These are phyloP conservation scores for Corythoichthys haematopterus DNA, from an alignment of 2,113 vertebrate genomes.

Conservation along the genomic window DNA sequence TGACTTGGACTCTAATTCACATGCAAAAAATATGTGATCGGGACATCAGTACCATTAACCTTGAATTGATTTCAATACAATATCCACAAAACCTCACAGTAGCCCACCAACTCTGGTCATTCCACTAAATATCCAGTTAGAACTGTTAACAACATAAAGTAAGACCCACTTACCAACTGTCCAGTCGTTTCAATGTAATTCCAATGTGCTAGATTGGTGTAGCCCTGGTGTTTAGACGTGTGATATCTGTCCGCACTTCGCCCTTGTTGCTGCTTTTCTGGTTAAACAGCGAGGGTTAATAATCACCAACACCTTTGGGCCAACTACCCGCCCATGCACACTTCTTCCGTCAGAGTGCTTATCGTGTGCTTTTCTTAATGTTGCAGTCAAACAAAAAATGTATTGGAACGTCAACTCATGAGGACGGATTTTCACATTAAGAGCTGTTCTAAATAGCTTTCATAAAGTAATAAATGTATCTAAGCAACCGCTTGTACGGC, in stretches of 20 bases:
- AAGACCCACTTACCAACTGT: constrained; percentile 41
- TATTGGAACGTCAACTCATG: neutral
- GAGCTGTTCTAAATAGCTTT: neutral
- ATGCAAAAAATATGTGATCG: too few species aligned
- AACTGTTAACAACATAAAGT: constrained; percentile 3
- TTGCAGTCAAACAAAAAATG: neutral
- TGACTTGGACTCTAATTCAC: too few species aligned
- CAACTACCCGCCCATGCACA: constrained; percentile 32
- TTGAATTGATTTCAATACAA: neutral
- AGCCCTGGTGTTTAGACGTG: constrained; percentile 7
- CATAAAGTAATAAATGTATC: constrained; percentile 14
- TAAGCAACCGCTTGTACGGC: constrained; percentile 2
- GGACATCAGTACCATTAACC: neutral
- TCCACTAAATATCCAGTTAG: constrained; percentile 12
- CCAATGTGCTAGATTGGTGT: constrained; percentile 5
- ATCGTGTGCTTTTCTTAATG: constrained; percentile 7
- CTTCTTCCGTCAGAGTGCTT: constrained; percentile 53
- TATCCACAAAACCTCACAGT: neutral
- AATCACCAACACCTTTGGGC: constrained; percentile 53
- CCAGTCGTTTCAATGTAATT: constrained; percentile 5
- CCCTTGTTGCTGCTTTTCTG: constrained; percentile 25
- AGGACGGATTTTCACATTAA: neutral
- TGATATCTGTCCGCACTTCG: constrained; percentile 27
- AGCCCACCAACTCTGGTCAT: neutral
- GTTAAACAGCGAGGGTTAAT: constrained; percentile 61